These are phyloP conservation scores for Rhysida immarginata DNA, from an alignment of 1,140 invertebrate genomes.

Conservation along the genomic window DNA sequence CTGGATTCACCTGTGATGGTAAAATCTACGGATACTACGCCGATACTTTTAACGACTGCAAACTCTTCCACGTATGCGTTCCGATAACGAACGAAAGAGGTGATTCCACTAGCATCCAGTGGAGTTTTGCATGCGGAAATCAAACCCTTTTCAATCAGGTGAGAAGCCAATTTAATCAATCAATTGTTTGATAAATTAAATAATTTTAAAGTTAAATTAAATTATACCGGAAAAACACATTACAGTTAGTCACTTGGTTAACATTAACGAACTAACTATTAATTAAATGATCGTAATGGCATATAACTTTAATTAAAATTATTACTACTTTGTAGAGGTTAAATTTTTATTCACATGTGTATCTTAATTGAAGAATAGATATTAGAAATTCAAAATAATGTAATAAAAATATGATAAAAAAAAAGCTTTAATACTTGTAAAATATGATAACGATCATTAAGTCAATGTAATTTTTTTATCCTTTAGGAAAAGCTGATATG, in stretches of 20 bases:
- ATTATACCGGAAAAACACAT: no score
- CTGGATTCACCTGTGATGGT: constrained; percentile 9
- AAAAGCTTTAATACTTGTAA: no score
- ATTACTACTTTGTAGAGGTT: no score
- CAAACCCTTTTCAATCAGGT: constrained; percentile 26
- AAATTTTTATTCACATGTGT: no score
- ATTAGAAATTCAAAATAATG: neutral
- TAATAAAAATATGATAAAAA: no score
- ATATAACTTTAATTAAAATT: no score
- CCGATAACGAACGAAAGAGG: constrained; percentile 14
- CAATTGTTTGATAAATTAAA: neutral
- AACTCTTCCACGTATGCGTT: constrained; percentile 21
- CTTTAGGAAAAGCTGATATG: constrained; percentile 2
- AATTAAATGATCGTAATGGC: no score
- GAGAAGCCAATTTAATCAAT: no score
- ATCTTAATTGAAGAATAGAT: no score
- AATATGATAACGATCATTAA: no score
- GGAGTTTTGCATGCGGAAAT: constrained; percentile 23
- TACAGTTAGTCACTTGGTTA: no score
- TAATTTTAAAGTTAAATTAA: neutral
- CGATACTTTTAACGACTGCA: constrained; percentile 19
- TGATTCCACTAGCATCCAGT: constrained; percentile 11
- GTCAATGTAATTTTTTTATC: neutral
- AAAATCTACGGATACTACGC: constrained; percentile 20
- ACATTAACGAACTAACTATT: no score